A percentile compares a stretch with the other conserved stretches of the same genome.
These are phyloP conservation scores for Vombatus ursinus DNA, from an alignment of 2,113 vertebrate species.

Conservation along the genomic window DNA sequence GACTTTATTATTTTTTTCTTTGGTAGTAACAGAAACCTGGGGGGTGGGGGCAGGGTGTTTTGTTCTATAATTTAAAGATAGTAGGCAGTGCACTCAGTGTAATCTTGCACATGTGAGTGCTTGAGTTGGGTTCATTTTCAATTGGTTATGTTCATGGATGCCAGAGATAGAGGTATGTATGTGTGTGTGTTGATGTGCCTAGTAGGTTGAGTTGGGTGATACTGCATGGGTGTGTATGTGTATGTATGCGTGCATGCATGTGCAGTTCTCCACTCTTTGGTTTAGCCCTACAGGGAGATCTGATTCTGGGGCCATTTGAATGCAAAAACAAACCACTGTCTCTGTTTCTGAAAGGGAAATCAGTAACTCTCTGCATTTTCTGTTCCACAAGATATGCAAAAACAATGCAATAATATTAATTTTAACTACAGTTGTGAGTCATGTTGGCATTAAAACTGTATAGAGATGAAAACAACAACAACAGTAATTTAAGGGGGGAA, in stretches of 20 bases:
- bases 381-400: conserved; percentile 99
- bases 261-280: conserved; percentile 73
- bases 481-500: conserved; percentile 69
- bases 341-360: conserved; percentile 86
- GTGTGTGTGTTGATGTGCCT: conserved; percentile 60
- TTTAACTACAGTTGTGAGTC: conserved; percentile 85
- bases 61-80: conserved; percentile 81
- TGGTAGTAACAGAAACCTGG: conserved; percentile 75
- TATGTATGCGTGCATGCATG: conserved; percentile 40
- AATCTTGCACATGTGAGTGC: conserved; percentile 80
- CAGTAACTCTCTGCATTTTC: conserved; percentile 88
- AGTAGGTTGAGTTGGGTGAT: conserved; percentile 50
- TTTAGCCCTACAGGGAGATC: conserved; percentile 72
- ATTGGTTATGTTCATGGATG: conserved; percentile 66
- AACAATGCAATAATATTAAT: conserved; percentile 99
- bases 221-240: conserved; percentile 62
- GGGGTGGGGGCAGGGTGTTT: conserved; percentile 25
- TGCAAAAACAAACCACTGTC: conserved; percentile 85
- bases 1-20: conserved; percentile 79
- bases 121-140: conserved; percentile 77
- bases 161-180: conserved; percentile 52
- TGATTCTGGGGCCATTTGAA: conserved; percentile 79
- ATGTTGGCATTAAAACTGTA: conserved; percentile 89
- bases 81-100: conserved; percentile 81
- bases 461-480: conserved; percentile 80